These are phyloP conservation scores for Saccopteryx leptura DNA, from an alignment of 2,113 vertebrate genomes.

Conservation along the genomic window DNA sequence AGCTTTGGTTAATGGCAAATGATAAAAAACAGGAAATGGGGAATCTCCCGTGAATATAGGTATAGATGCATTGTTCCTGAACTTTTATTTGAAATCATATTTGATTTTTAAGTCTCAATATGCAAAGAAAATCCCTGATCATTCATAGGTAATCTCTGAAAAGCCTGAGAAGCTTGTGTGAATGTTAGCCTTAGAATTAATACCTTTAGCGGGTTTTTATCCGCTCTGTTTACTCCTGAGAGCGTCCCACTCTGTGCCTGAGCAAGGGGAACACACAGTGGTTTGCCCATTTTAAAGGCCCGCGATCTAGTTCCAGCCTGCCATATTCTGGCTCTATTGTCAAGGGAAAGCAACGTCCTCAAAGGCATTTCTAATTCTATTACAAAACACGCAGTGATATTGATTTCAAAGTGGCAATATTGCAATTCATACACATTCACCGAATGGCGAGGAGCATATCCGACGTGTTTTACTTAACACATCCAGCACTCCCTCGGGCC, in stretches of 20 bases:
- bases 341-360: slow-evolving; percentile 6
- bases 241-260: neutral
- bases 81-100: slow-evolving; percentile 63
- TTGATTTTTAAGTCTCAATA: slow-evolving; percentile 68
- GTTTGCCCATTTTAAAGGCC: slow-evolving; percentile 48
- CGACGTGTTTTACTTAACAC: slow-evolving; percentile 3
- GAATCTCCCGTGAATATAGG: slow-evolving; percentile 11
- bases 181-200: slow-evolving; percentile 56
- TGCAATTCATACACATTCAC: neutral
- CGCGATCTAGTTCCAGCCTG: slow-evolving; percentile 13
- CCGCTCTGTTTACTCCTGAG: neutral
- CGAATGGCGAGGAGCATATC: neutral
- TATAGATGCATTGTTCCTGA: neutral
- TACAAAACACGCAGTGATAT: neutral
- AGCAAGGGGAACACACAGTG: neutral
- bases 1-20: slow-evolving; percentile 51
- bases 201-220: neutral
- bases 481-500: neutral
- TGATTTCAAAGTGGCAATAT: neutral
- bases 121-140: slow-evolving; percentile 63
- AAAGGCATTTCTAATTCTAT: neutral
- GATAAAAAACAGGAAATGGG: neutral
- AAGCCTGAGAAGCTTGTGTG: slow-evolving; percentile 33
- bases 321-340: neutral
- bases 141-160: slow-evolving; percentile 51